Evolutionary conservation across 2,113 vertebrate genomes (phyloP).

Genomic region (Pterocles gutturalis): DNA sequence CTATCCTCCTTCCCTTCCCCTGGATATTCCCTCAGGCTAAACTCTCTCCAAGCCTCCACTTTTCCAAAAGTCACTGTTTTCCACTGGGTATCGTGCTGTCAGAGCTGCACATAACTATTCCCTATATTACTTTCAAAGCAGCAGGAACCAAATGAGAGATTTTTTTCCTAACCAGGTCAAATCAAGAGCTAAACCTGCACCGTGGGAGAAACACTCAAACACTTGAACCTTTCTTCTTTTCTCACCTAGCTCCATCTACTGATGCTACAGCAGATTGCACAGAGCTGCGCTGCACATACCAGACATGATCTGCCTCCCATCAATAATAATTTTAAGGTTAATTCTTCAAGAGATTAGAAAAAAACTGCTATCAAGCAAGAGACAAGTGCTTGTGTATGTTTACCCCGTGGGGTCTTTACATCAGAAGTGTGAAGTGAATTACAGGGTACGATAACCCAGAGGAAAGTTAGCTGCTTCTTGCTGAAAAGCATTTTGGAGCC

Average conservation of each 20-base stretch:
- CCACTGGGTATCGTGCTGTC: not conserved
- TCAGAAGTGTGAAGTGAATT: conserved; percentile 38
- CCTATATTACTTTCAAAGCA: not conserved
- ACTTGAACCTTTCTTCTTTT: conserved; percentile 24
- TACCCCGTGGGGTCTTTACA: conserved; percentile 16
- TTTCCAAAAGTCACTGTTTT: not conserved
- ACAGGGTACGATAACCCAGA: not conserved
- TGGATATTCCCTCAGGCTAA: not conserved
- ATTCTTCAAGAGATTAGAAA: conserved; percentile 4
- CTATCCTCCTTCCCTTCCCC: not conserved
- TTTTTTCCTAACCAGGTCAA: conserved; percentile 1
- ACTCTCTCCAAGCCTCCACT: not conserved
- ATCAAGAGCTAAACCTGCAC: conserved; percentile 18
- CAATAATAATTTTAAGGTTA: not conserved
- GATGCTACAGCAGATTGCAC: conserved; percentile 25
- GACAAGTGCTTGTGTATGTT: conserved; percentile 15
- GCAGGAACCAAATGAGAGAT: not conserved
- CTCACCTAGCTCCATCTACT: conserved; percentile 66
- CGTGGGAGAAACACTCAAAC: not conserved
- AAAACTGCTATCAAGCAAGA: not conserved
- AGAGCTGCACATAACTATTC: not conserved
- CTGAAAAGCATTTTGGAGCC: conserved; percentile 46
- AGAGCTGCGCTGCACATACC: not conserved
- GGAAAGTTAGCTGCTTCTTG: conserved; percentile 14
- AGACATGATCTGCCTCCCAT: not conserved